Percentiles rank a stretch among this genome's conserved stretches.
These are phyloP conservation scores for Chloroceryle amazona DNA, from an alignment of 2,797 vertebrate genomes.

Conservation along the genomic window DNA sequence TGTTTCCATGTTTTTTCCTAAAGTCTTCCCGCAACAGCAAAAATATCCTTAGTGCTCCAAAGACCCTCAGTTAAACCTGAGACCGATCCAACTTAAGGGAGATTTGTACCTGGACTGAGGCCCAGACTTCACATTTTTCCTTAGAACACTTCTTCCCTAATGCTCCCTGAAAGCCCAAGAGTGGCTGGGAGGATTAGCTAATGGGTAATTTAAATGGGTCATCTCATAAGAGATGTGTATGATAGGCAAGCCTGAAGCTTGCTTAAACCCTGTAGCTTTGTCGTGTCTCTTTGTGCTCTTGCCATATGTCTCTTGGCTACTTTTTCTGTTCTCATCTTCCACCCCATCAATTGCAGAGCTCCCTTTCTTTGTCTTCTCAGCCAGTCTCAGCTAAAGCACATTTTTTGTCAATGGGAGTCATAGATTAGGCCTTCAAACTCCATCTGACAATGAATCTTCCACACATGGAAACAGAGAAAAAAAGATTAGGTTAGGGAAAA, in stretches of 20 bases:
- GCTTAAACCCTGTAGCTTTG: slow-evolving; percentile 50
- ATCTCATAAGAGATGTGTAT: slow-evolving; percentile 44
- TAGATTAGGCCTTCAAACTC: slow-evolving; percentile 9
- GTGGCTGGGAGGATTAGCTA: slow-evolving; percentile 55
- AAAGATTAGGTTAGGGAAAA: slow-evolving; percentile 26
- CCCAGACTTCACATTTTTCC: not conserved
- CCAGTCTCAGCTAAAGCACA: slow-evolving; percentile 25
- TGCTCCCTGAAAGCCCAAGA: slow-evolving; percentile 4
- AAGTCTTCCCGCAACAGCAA: not conserved
- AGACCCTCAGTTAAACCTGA: not conserved
- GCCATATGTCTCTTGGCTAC: slow-evolving; percentile 38
- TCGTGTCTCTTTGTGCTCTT: slow-evolving; percentile 47
- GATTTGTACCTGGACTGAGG: slow-evolving; percentile 36
- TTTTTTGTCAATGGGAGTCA: slow-evolving; percentile 46
- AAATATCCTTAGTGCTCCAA: not conserved
- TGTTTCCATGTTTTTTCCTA: not conserved
- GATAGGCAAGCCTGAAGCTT: slow-evolving; percentile 36
- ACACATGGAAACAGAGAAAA: slow-evolving; percentile 18
- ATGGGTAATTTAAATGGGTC: slow-evolving; percentile 71
- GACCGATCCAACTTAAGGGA: not conserved
- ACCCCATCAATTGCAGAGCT: slow-evolving; percentile 28
- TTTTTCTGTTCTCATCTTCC: slow-evolving; percentile 54
- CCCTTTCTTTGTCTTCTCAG: slow-evolving; percentile 19
- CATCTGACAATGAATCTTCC: slow-evolving; percentile 13
- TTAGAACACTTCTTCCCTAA: not conserved